Evolutionary conservation across 2,113 vertebrate species (phyloP), one percentile per base, ranked within the genome.

Genomic region (Xenotilapia longispinis): DNA sequence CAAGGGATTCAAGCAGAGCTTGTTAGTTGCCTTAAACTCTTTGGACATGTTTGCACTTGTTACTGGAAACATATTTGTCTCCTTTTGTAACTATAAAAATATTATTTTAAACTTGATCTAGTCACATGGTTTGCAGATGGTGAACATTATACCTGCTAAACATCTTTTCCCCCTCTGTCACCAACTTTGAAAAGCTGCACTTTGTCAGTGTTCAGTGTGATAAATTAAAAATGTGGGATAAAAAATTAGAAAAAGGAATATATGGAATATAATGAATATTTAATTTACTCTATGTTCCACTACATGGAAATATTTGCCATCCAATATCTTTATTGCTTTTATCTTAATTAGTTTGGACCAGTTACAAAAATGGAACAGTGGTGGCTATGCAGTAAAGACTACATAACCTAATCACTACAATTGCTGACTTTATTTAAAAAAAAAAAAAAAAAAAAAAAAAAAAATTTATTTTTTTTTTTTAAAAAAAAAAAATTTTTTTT

Each of bases 381-480:
- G 65, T 70, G 38, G 40, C 9, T 45, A 19, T 75, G 40, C 38
- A 23, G 21, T 75, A 47, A 28, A 28, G 6, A 47, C 40, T 28
- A 75, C 68, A 75, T 28, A 19, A 26, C 40, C 21, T 15, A 70
- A 9, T 26, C n/a, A 0, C 63, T 70, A 40, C 65, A 40, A 70
- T 23, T 13, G 0, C 0, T 68, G 36, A 65, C 6, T 36, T 36
- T n/a, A 1, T 28, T 54, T 4, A 4, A 17, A 17, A 47, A 45
- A 7, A 12, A 4, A 42, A 3, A 14, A 26, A 55, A 1, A 7
- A 5, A 6, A 6, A 45, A 0, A 15, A n/a, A n/a, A n/a, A n/a
- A n/a, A n/a, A n/a, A n/a, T n/a, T n/a, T n/a, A n/a, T n/a, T n/a
- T n/a, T n/a, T n/a, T n/a, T n/a, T n/a, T n/a, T n/a, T n/a, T n/a